A percentile compares a stretch with the other conserved stretches of the same genome.
These are phyloP conservation scores for Beris morrisii DNA, from an alignment of 2,888 invertebrate species.

Conservation along the genomic window DNA sequence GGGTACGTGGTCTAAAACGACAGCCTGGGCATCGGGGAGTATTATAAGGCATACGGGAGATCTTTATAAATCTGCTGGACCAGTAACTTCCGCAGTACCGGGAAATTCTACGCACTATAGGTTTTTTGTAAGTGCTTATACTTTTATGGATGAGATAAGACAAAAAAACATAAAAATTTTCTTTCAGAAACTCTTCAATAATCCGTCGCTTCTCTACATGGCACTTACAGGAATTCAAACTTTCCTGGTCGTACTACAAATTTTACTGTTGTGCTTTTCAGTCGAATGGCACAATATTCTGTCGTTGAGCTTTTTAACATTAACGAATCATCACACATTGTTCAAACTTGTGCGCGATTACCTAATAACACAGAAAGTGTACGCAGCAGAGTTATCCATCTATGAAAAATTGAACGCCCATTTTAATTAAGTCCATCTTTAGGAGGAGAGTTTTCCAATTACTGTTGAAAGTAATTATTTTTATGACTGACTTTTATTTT, in stretches of 20 bases:
- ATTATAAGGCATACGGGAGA: slow-evolving; percentile 73
- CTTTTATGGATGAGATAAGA: neutral
- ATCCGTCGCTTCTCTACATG: slow-evolving; percentile 78
- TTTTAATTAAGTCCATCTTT: slow-evolving; percentile 37
- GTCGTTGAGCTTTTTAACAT: slow-evolving; percentile 80
- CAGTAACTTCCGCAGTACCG: slow-evolving; percentile 85
- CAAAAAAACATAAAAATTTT: slow-evolving; percentile 37
- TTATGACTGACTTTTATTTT: too few species aligned
- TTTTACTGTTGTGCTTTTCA: slow-evolving; percentile 76
- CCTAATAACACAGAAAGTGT: slow-evolving; percentile 80
- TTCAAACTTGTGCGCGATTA: slow-evolving; percentile 88
- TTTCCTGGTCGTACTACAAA: slow-evolving; percentile 71
- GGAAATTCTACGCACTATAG: slow-evolving; percentile 76
- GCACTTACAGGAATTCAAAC: slow-evolving; percentile 72
- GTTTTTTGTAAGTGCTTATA: slow-evolving; percentile 77
- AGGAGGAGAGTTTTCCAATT: neutral
- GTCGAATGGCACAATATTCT: slow-evolving; percentile 91
- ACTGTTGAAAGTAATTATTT: too few species aligned
- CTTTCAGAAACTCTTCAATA: slow-evolving; percentile 81
- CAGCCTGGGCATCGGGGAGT: slow-evolving; percentile 76
- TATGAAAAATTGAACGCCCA: slow-evolving; percentile 44
- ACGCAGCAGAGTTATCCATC: slow-evolving; percentile 55
- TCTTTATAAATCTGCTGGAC: slow-evolving; percentile 73
- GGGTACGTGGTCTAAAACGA: slow-evolving; percentile 60
- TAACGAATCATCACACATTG: slow-evolving; percentile 89